Base-by-base conservation (phyloP, 2,113 vertebrate genomes). In the Diglossa brunneiventris region DNA sequence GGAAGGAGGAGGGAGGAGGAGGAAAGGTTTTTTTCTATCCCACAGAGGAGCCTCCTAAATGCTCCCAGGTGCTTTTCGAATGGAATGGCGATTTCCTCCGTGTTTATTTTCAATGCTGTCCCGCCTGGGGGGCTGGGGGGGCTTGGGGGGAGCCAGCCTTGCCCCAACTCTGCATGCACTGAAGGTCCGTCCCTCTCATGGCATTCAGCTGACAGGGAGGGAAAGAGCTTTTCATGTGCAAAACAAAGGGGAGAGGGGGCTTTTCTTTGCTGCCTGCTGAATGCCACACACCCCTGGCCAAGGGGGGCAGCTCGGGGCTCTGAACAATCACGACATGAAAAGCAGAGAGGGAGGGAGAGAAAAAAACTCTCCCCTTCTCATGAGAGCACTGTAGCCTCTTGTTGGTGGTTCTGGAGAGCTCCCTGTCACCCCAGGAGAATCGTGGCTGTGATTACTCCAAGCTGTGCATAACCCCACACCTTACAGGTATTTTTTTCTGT, bases 281-380 rank as follows among this genome's bases (percentile, higher is more conserved):
- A 94, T 91, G 87, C 91, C 28, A 19, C 3, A 20, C 74, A 64
- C 49, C 78, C 88, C 94, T 16, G 76, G 85, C 26, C 39, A 90
- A 94, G 88, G 90, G 73, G 90, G 90, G 89, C 87, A 91, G 91
- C 94, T 73, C 67, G 15, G 68, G 31, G 81, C 81, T 63, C 81
- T 6, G n/a, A 89, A 76, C 89, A 95, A 92, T 81, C 89, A 30
- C 2, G 9, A 61, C 62, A 72, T 77, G 87, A 95, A 95, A 94
- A 87, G 81, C 92, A 46, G 80, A 41, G 91, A 92, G n/a, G 52
- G 67, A 78, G 46, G 53, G 62, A 64, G 37, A 20, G 22, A 72
- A 76, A 61, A 61, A 59, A 75, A 20, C 8, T 87, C 67, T 86
- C 58, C 78, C 62, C 33, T 91, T 83, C 93, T 90, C 90, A 90